Evolutionary conservation across 2,113 vertebrate genomes (phyloP), one percentile per base, ranked within the genome.

Genomic region (Burhinus oedicnemus): DNA sequence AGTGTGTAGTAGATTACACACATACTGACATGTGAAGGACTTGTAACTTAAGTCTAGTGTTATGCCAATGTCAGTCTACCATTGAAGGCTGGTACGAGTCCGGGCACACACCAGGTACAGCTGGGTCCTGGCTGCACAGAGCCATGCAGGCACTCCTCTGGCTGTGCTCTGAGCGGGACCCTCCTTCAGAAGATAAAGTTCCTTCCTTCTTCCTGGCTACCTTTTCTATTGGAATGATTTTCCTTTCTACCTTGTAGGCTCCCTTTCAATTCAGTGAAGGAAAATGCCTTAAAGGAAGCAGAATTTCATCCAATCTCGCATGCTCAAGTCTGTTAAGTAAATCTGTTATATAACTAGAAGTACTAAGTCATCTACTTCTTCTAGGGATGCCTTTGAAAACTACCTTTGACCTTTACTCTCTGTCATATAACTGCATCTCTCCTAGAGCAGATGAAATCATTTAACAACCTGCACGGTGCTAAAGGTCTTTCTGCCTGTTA

Each of bases 51-150:
- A 51, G 4, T 14, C 16, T 38, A 20, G 18, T 5, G 45, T 42
- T 30, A 7, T 4, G 3, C 2, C 61, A 44, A 6, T 5, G 8
- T 9, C 15, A 6, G 7, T 69, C 58, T 16, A 0, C 20, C 15
- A 3, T 2, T 55, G 32, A 60, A 65, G 64, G 13, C 6, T 70
- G 45, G 29, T 29, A 4, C 0, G 0, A 69, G 22, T 40, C 2
- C 4, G 29, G 66, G 9, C 15, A 15, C n/a, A 21, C 17, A 11
- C 0, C 10, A 30, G 36, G 20, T n/a, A 12, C 16, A 45, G 30
- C 57, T 38, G 38, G 65, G 9, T 40, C 19, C 22, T 66, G 86
- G 18, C 30, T 66, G 55, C 29, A 42, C 42, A 27, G 12, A 79
- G 16, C 38, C 12, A 15, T 42, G 15, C 3, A 12, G 20, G 11